Percentiles rank a stretch among this genome's conserved stretches.
Evolutionary conservation across 2,888 invertebrate genomes (phyloP).

Genomic region (Ennomos erosarius): DNA sequence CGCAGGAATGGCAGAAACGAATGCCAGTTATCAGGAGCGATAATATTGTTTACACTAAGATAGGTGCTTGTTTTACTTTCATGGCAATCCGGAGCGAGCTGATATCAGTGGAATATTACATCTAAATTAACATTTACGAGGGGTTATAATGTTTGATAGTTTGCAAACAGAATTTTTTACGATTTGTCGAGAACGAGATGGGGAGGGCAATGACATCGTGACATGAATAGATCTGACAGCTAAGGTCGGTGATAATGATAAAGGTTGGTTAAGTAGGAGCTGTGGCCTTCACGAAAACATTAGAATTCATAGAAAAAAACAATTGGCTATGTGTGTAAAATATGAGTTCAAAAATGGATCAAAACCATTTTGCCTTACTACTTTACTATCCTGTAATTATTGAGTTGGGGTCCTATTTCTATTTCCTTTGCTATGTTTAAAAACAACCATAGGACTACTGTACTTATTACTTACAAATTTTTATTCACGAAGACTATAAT

Average conservation of each 20-base stretch:
- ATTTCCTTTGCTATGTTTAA: no score
- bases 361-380: no score
- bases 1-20: conserved; percentile 53
- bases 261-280: conserved; percentile 4
- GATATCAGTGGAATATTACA: conserved; percentile 68
- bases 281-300: conserved; percentile 2
- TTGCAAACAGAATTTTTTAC: conserved; percentile 24
- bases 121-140: conserved; percentile 37
- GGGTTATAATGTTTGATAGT: conserved; percentile 6
- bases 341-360: no score
- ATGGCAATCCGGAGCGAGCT: conserved; percentile 41
- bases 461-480: no score
- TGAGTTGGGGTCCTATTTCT: no score
- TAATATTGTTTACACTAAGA: conserved; percentile 52
- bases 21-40: conserved; percentile 52
- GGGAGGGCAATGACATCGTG: conserved; percentile 31
- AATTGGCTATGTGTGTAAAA: no score
- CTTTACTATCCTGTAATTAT: no score
- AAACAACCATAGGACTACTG: no score
- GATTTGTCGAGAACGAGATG: conserved; percentile 12
- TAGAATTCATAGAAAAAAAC: background rate
- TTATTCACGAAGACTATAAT: no score
- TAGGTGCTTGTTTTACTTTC: conserved; percentile 46
- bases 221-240: no score
- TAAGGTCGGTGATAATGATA: conserved; percentile 17